Evolutionary conservation across 2,888 invertebrate genomes (phyloP), one percentile per base, ranked within the genome.

Genomic region (Coenonympha arcania): DNA sequence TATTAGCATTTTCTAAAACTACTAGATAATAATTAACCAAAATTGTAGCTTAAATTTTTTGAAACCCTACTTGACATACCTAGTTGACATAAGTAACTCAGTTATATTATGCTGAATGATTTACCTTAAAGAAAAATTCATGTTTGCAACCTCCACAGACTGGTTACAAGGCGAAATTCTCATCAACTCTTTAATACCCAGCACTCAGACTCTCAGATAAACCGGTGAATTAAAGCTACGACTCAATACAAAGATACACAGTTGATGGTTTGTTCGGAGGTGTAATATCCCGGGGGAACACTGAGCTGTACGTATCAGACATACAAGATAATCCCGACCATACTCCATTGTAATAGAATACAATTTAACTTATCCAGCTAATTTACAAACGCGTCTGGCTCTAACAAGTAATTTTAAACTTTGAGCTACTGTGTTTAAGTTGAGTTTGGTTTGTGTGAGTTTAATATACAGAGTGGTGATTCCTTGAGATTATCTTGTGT

Each of bases 401-500:
- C 22, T n/a, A 15, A 4, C 15, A 22, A 15, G 4, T 13, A 24
- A 15, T 24, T 24, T 16, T 24, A 34, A 44, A 34, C 15, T 34
- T 3, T 15, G 24, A 3, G 0, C 1, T 0, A 16, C 2, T 0
- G 22, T 24, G 9, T 6, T 24, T 15, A 4, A 9, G 24, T 24
- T 2, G 8, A 15, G 39, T 8, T 39, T 39, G 4, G 22, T 8
- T 22, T 39, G 22, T 24, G 1, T 9, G 2, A 24, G 8, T 18
- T 54, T 56, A 62, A 63, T 60, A 56, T 55, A 57, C 59, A 58
- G 48, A 50, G 42, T 56, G 61, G 62, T 62, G 61, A 63, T 63
- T 63, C 52, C 61, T 62, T 54, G 52, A 62, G 62, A 63, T 63
- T 60, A 63, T 63, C 62, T 62, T 62, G 59, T 60, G 61, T 61